Conservation (phyloP, 2,113 vertebrate genomes). For the Lamprologus lemairii region DNA sequence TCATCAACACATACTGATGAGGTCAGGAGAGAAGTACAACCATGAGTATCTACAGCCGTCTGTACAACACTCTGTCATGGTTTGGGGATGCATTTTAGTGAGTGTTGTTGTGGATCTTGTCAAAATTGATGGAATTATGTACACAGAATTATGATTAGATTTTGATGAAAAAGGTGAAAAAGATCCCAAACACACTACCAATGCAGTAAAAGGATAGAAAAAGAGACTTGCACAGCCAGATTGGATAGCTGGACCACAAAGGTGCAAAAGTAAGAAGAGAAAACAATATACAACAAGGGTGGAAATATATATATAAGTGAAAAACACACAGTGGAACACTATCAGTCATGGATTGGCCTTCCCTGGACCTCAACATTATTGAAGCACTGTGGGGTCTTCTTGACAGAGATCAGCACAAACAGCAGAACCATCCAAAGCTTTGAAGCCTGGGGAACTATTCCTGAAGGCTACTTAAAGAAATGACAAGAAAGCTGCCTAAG, state of each 20-base stretch:
- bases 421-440: background rate
- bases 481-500: background rate
- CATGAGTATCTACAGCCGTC: background rate
- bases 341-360: background rate
- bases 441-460: background rate
- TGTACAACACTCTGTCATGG: background rate
- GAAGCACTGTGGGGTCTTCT: background rate
- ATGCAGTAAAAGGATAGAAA: background rate
- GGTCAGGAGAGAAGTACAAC: background rate
- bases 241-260: background rate
- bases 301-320: background rate
- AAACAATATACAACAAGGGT: fast-evolving
- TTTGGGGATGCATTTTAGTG: background rate
- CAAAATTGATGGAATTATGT: background rate
- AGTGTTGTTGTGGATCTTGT: background rate
- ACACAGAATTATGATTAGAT: background rate
- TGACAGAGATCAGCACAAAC: background rate
- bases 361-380: background rate
- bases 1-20: background rate
- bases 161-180: background rate
- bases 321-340: background rate
- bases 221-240: background rate
- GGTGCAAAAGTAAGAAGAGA: background rate
- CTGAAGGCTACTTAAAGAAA: background rate
- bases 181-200: background rate